Evolutionary conservation across 2,888 invertebrate species (phyloP).

Genomic region (Mesopsocus fuscifrons): DNA sequence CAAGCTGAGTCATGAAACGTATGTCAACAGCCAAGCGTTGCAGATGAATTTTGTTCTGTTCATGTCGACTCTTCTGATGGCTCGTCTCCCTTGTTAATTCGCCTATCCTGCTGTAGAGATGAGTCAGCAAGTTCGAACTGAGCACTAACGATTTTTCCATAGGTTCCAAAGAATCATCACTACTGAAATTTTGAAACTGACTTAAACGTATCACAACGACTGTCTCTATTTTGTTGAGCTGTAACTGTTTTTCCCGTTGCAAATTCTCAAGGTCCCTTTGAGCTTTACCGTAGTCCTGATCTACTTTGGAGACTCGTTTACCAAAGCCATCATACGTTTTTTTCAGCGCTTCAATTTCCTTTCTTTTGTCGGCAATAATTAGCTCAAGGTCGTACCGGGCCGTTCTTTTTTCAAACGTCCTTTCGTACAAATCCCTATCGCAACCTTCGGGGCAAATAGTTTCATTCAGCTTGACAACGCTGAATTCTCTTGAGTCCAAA

Average conservation of each 20-base stretch:
- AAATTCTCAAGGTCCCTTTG: constrained; percentile 34
- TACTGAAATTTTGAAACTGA: constrained; percentile 39
- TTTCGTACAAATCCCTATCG: constrained; percentile 43
- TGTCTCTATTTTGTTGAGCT: constrained; percentile 57
- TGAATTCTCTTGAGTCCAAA: constrained; percentile 28
- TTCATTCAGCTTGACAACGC: constrained; percentile 30
- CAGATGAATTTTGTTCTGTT: constrained; percentile 43
- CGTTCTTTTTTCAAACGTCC: constrained; percentile 40
- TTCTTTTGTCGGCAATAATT: constrained; percentile 35
- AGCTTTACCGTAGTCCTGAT: constrained; percentile 32
- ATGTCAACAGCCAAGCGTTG: constrained; percentile 50
- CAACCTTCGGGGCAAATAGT: constrained; percentile 51
- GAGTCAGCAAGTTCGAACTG: constrained; percentile 34
- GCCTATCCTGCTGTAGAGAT: constrained; percentile 39
- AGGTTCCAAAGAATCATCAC: constrained; percentile 29
- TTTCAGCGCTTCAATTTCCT: constrained; percentile 33
- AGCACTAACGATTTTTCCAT: constrained; percentile 35
- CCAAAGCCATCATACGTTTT: constrained; percentile 38
- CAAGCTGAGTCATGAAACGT: constrained; percentile 40
- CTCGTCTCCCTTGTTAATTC: constrained; percentile 44
- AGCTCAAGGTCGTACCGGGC: constrained; percentile 38
- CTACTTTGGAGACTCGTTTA: constrained; percentile 35
- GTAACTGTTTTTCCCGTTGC: constrained; percentile 51
- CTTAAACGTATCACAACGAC: constrained; percentile 46
- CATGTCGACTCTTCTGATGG: constrained; percentile 40